Conservation (phyloP, 64 coral and sea anemone genomes). For the Porites australiensis region DNA sequence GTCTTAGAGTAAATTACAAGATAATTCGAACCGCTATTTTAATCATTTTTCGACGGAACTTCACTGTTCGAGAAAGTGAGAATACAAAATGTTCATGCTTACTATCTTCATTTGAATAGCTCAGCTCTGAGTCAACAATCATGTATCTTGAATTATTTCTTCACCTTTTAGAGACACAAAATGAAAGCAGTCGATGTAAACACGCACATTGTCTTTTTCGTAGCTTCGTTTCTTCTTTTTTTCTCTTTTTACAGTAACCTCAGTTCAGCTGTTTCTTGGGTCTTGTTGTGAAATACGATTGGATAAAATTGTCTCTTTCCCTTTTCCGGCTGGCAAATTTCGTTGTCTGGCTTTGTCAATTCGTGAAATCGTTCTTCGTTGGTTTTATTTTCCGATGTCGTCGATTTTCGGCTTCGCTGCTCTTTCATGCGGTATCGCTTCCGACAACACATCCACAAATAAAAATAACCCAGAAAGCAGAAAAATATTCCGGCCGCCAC, state of each 20-base stretch:
- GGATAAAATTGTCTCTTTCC: slow-evolving; percentile 24
- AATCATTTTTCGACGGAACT: too few relatives aligned
- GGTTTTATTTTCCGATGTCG: background rate
- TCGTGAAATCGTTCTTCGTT: slow-evolving; percentile 41
- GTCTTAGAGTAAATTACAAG: too few relatives aligned
- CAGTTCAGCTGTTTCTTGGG: slow-evolving; percentile 20
- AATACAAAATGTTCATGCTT: too few relatives aligned
- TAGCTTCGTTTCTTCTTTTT: background rate
- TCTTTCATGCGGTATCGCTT: slow-evolving; percentile 35
- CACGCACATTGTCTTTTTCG: background rate
- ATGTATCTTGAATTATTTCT: too few relatives aligned
- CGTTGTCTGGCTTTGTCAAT: background rate
- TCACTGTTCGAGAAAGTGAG: too few relatives aligned
- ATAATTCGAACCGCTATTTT: too few relatives aligned
- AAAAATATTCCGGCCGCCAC: slow-evolving; percentile 25
- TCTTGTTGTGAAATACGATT: slow-evolving; percentile 23
- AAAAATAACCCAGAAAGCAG: slow-evolving; percentile 43
- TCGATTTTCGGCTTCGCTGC: background rate
- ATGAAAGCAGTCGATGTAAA: background rate
- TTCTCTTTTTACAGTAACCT: background rate
- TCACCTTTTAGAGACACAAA: too few relatives aligned
- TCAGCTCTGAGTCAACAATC: too few relatives aligned
- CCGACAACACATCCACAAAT: slow-evolving; percentile 52
- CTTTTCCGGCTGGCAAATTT: background rate
- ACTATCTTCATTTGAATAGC: too few relatives aligned